Evolutionary conservation across 2,797 vertebrate species (phyloP).

Genomic region (Platyrinchus mystaceus): DNA sequence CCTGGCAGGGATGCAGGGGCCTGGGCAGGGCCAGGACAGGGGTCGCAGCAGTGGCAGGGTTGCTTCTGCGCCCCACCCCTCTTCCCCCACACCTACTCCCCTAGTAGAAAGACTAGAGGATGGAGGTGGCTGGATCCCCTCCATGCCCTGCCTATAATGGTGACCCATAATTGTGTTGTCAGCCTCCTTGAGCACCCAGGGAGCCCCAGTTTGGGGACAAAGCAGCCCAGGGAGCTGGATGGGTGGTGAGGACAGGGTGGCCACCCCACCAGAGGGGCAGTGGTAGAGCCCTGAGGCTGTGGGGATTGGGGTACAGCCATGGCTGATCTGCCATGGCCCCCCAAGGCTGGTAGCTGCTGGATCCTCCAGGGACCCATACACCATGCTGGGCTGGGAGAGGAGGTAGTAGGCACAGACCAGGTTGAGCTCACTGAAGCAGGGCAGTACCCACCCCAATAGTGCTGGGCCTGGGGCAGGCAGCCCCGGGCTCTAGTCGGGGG

Average conservation of each 20-base stretch:
- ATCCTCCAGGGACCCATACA: background rate
- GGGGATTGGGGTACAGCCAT: background rate
- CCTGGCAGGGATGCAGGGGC: too few relatives aligned
- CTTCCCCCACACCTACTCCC: background rate
- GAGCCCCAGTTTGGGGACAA: background rate
- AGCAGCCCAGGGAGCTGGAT: background rate
- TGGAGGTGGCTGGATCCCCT: background rate
- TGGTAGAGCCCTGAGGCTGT: background rate
- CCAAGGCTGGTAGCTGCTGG: background rate
- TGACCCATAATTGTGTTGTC: rapidly evolving
- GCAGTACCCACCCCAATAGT: rapidly evolving
- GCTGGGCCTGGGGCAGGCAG: background rate
- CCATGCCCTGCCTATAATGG: rapidly evolving
- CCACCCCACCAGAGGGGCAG: background rate
- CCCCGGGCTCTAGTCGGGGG: rapidly evolving
- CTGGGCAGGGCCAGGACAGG: background rate
- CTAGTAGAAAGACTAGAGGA: background rate
- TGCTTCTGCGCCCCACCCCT: background rate
- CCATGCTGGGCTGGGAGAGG: background rate
- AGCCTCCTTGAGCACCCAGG: background rate
- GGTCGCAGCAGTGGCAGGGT: background rate
- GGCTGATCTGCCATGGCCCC: background rate
- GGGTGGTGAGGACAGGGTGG: background rate
- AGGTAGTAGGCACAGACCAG: background rate
- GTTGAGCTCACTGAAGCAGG: background rate